Evolutionary conservation across 2,888 invertebrate species (phyloP).

Genomic region (Trilocha varians): DNA sequence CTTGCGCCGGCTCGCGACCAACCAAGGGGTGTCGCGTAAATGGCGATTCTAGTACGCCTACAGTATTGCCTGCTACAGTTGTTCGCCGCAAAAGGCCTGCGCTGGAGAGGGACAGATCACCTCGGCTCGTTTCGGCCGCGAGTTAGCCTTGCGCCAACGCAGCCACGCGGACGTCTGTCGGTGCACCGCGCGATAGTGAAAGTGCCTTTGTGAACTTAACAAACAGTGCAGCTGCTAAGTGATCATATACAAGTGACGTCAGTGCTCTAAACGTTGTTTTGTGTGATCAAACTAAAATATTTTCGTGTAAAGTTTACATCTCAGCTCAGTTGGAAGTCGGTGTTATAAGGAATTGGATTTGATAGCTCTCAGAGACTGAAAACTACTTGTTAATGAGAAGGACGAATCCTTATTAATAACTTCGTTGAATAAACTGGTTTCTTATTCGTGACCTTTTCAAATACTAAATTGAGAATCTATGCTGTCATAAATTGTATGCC

Average conservation of each 20-base stretch:
- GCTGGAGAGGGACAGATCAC: conserved; percentile 43
- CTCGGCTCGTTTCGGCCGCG: conserved; percentile 25
- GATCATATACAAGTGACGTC: conserved; percentile 11
- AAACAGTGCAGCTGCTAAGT: conserved; percentile 9
- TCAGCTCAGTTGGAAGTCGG: neutral
- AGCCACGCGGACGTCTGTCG: conserved; percentile 40
- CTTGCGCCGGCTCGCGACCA: conserved; percentile 13
- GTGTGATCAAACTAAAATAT: conserved; percentile 13
- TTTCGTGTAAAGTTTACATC: neutral
- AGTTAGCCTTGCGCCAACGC: conserved; percentile 62
- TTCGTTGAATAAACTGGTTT: too few species aligned
- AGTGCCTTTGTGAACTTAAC: conserved; percentile 23
- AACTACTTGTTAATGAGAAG: too few species aligned
- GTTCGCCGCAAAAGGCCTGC: conserved; percentile 33
- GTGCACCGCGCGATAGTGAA: conserved; percentile 45
- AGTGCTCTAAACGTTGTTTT: conserved; percentile 13
- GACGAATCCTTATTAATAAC: too few species aligned
- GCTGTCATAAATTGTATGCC: too few species aligned
- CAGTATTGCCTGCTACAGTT: conserved; percentile 46
- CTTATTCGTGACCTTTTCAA: too few species aligned
- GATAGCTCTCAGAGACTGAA: too few species aligned
- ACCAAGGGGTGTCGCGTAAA: conserved; percentile 50
- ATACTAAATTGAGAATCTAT: too few species aligned
- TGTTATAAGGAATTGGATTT: too few species aligned
- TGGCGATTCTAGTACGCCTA: conserved; percentile 59